Percentiles rank a stretch among this genome's conserved stretches.
Evolutionary conservation across 1,140 invertebrate species (phyloP).

Genomic region (Brachionus asplanchnoidis): DNA sequence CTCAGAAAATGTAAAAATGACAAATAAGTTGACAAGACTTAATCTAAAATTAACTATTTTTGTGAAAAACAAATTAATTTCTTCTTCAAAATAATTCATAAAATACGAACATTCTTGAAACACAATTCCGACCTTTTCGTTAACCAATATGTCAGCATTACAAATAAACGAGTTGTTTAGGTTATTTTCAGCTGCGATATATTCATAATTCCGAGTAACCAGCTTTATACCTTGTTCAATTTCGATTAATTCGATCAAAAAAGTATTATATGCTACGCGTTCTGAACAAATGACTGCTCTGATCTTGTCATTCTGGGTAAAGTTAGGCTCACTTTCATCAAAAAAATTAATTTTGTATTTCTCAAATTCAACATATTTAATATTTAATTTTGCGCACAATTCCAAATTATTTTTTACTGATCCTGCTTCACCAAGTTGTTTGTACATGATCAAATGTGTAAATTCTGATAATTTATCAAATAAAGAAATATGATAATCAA

Average conservation of each 20-base stretch:
- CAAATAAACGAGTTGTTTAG: neutral
- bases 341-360: neutral
- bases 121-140: neutral
- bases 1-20: neutral
- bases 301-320: neutral
- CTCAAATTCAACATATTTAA: conserved; percentile 1
- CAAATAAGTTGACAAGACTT: neutral
- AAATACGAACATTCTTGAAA: neutral
- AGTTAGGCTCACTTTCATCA: neutral
- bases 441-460: neutral
- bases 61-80: neutral
- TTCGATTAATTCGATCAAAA: neutral
- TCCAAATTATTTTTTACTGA: neutral
- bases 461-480: neutral
- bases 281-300: neutral
- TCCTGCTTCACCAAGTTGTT: neutral
- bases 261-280: neutral
- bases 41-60: neutral
- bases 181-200: neutral
- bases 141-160: neutral
- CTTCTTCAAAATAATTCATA: neutral
- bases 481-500: neutral
- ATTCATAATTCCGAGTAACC: neutral
- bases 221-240: neutral
- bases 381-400: neutral